These are phyloP conservation scores for Chionomys nivalis DNA, from an alignment of 2,113 vertebrate genomes.

Conservation along the genomic window DNA sequence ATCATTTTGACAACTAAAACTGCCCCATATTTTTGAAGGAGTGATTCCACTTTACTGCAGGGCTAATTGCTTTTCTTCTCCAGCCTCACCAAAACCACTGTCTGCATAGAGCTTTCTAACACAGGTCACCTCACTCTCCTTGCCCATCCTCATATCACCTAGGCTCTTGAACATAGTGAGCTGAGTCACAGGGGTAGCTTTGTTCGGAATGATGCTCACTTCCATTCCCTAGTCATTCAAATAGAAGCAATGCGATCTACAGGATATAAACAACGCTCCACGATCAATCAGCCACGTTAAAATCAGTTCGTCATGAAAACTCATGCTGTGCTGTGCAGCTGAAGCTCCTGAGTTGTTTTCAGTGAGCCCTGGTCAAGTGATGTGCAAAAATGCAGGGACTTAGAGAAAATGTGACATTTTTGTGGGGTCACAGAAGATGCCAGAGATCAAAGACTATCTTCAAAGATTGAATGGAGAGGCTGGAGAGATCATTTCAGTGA, in stretches of 20 bases:
- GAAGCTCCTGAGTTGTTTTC: not conserved
- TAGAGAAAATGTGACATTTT: not conserved
- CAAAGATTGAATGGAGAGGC: not conserved
- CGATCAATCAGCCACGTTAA: slow-evolving; percentile 30
- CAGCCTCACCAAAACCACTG: not conserved
- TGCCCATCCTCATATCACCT: not conserved
- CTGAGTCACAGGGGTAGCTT: not conserved
- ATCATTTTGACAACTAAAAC: slow-evolving; percentile 23
- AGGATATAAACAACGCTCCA: slow-evolving; percentile 28
- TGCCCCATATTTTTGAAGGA: not conserved
- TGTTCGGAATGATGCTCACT: not conserved
- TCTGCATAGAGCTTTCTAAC: not conserved
- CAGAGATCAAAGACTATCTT: not conserved
- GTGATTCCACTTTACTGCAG: not conserved
- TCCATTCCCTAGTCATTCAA: slow-evolving; percentile 13
- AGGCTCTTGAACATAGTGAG: slow-evolving; percentile 17
- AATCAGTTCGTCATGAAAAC: slow-evolving; percentile 34
- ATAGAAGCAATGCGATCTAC: not conserved
- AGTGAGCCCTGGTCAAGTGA: not conserved
- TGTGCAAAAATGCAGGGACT: not conserved
- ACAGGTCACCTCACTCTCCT: not conserved
- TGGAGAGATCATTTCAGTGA: not conserved
- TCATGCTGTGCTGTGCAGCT: not conserved
- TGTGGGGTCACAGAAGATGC: not conserved
- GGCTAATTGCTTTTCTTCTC: slow-evolving; percentile 40